Conservation (phyloP, 2,888 invertebrate species). For the Cotesia congregata region DNA sequence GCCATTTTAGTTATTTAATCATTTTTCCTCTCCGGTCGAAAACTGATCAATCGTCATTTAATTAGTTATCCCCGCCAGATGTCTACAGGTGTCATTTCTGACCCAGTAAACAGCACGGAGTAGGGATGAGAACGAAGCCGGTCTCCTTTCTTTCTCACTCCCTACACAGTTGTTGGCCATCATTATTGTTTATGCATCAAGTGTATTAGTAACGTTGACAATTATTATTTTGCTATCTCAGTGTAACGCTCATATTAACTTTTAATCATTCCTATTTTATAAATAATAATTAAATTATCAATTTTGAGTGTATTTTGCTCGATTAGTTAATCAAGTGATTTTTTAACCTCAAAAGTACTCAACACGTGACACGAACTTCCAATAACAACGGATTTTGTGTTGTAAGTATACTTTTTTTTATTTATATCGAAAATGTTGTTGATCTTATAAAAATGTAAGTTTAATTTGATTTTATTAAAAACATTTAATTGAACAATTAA, state of each 20-base stretch:
- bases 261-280: background rate
- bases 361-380: too few species aligned
- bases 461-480: constrained; percentile 1
- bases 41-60: background rate
- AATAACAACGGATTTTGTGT: too few species aligned
- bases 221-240: constrained; percentile 2
- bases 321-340: too few species aligned
- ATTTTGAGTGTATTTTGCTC: too few species aligned
- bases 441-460: background rate
- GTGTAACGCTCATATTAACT: constrained; percentile 5
- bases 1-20: constrained; percentile 6
- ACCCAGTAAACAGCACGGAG: constrained; percentile 10
- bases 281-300: too few species aligned
- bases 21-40: constrained; percentile 1
- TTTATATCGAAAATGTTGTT: background rate
- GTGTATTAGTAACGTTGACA: constrained; percentile 5
- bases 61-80: background rate
- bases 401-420: too few species aligned
- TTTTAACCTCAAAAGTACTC: too few species aligned
- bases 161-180: background rate
- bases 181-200: constrained; percentile 3
- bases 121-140: constrained; percentile 14
- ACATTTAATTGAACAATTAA: background rate
- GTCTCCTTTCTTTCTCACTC: constrained; percentile 2
- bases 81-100: background rate